Evolutionary conservation across 2,888 invertebrate species (phyloP), one percentile per base, ranked within the genome.

Genomic region (Cistogaster globosa): DNA sequence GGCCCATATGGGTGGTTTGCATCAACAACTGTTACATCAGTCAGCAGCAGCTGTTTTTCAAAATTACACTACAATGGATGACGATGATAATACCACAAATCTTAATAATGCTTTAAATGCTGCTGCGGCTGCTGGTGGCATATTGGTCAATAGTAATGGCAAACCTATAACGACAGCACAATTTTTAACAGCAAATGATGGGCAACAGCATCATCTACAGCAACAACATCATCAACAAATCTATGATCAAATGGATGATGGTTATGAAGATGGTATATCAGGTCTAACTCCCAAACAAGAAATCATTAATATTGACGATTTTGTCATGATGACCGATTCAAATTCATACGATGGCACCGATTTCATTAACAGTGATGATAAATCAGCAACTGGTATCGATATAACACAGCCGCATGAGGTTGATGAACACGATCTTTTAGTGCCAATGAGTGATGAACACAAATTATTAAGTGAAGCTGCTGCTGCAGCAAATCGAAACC

Each of bases 271-370:
- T 85, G 86, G 84, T 55, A 87, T 88, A 76, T 87, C 90, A 38
- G 90, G 88, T 58, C 86, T 91, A 60, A 89, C 92, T 68, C 89
- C 89, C 67, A 92, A 92, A 84, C 92, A 92, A 87, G 92, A 92
- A 89, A 91, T 92, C 26, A 92, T 92, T 11, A 92, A 92, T 83
- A 92, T 92, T 14, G 92, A 92, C 88, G 92, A 92, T 85, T 92
- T 92, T 88, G 92, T 92, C 18, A 92, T 92, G 91, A 90, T 90
- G 89, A 92, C 90, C 53, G 92, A 92, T 88, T 92, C 92, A 16
- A 92, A 92, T 88, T 92, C 92, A 22, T 92, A 92, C 87, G 92
- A 92, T 87, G 92, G 89, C 58, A 90, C 90, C 14, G 91, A 92
- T 62, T 90, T 90, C n/a, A 90, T 92, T 79, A 90, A 89, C 86